Evolutionary conservation across 1,140 invertebrate species (phyloP).

Genomic region (Drosophila ogumai): DNA sequence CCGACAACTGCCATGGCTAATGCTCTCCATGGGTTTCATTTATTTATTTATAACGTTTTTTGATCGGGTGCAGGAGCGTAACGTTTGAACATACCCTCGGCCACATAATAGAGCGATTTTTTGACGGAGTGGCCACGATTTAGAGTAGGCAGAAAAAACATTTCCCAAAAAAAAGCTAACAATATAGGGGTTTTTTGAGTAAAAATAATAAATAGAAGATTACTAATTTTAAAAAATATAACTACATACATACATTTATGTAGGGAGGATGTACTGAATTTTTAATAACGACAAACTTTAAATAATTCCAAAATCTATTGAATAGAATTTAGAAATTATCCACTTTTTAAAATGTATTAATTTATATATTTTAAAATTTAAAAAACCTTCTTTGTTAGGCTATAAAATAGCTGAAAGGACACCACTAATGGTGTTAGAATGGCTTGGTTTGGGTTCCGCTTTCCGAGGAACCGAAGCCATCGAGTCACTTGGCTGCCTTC

Average conservation of each 20-base stretch:
- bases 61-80: slow-evolving; percentile 68
- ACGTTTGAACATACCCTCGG: slow-evolving; percentile 61
- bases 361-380: too few species aligned
- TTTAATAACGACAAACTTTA: background rate
- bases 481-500: slow-evolving; percentile 49
- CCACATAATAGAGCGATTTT: slow-evolving; percentile 60
- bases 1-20: slow-evolving; percentile 71
- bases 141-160: background rate
- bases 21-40: slow-evolving; percentile 46
- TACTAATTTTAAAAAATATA: too few species aligned
- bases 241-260: too few species aligned
- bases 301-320: too few species aligned
- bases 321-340: background rate
- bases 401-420: slow-evolving; percentile 16
- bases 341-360: background rate
- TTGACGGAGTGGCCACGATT: background rate
- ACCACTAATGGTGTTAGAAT: slow-evolving; percentile 7
- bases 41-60: slow-evolving; percentile 57
- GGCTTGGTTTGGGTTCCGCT: slow-evolving; percentile 22
- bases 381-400: background rate
- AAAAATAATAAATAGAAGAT: too few species aligned
- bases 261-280: too few species aligned
- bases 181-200: background rate
- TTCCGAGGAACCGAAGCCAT: slow-evolving; percentile 23
- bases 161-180: background rate